Evolutionary conservation across 2,888 invertebrate species (phyloP).

Genomic region (Cryptus viduatorius): DNA sequence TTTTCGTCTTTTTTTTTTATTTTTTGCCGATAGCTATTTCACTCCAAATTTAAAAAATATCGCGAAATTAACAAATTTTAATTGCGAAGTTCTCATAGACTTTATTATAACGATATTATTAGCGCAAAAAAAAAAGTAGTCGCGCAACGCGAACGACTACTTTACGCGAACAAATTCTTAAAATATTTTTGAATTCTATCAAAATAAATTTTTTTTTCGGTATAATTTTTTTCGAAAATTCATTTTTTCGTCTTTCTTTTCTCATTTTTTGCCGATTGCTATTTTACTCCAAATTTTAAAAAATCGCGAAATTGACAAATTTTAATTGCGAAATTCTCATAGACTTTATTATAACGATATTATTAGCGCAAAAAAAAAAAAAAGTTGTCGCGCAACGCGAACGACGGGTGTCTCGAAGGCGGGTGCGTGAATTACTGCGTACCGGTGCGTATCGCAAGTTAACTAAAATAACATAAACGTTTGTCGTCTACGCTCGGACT

Average conservation of each 20-base stretch:
- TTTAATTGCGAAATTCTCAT: slow-evolving; percentile 4
- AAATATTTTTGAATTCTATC: background rate
- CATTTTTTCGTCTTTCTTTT: background rate
- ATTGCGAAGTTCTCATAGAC: slow-evolving; percentile 4
- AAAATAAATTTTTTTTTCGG: background rate
- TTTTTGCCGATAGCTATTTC: background rate
- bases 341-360: slow-evolving; percentile 17
- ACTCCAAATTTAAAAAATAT: no score
- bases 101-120: slow-evolving; percentile 24
- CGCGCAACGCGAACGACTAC: background rate
- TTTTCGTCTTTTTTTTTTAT: background rate
- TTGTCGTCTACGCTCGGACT: background rate
- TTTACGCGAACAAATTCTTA: no score
- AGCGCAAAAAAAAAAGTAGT: slow-evolving; percentile 5
- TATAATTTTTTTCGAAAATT: background rate
- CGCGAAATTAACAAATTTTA: no score
- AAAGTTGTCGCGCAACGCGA: background rate
- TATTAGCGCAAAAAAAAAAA: slow-evolving; percentile 24
- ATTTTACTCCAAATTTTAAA: background rate
- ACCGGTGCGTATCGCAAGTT: background rate
- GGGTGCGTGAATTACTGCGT: background rate
- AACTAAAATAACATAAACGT: background rate
- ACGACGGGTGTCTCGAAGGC: background rate
- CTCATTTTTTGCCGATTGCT: background rate
- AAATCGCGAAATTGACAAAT: no score